Conservation (phyloP, 2,113 vertebrate genomes). For the Columba janthina region DNA sequence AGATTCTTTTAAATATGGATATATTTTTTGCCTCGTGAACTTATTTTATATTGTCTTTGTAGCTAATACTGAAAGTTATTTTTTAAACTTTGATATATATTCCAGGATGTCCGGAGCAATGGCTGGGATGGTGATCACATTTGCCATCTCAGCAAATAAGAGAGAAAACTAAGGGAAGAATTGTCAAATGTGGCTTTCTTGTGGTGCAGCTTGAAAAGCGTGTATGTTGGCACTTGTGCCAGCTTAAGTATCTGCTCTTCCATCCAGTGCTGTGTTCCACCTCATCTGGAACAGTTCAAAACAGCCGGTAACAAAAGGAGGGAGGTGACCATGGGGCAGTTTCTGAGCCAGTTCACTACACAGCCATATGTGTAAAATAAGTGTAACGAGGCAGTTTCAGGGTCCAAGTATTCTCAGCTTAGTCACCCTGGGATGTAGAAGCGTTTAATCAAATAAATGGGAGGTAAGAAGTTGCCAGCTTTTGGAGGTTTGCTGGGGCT, state of each 20-base stretch:
- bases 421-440: background rate
- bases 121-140: background rate
- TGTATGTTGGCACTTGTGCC: background rate
- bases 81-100: background rate
- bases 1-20: background rate
- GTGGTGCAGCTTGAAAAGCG: background rate
- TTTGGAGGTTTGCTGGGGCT: background rate
- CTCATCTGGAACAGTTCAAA: background rate
- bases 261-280: background rate
- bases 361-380: background rate
- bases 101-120: background rate
- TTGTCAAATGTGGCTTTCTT: background rate
- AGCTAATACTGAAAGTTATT: background rate
- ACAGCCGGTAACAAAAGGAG: background rate
- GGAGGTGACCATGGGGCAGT: background rate
- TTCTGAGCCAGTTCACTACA: background rate
- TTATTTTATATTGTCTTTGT: background rate
- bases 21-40: background rate
- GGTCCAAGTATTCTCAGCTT: background rate
- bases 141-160: background rate
- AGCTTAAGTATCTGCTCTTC: background rate
- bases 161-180: background rate
- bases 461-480: background rate
- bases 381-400: background rate
- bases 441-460: background rate